Evolutionary conservation across 1,140 invertebrate genomes (phyloP).

Genomic region (Lethrus apterus): DNA sequence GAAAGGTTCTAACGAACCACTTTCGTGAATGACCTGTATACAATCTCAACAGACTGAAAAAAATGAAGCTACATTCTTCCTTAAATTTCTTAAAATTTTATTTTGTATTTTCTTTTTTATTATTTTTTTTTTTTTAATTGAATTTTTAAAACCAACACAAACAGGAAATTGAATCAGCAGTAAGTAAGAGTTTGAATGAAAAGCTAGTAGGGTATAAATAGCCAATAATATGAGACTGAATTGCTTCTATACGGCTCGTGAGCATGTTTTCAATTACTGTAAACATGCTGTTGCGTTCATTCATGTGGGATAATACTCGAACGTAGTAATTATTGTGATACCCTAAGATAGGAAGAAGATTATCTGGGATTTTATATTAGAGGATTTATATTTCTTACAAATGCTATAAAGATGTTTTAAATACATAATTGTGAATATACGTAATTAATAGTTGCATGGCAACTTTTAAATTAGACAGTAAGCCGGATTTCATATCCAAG

Average conservation of each 20-base stretch:
- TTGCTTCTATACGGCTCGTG: constrained; percentile 22
- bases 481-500: too few relatives aligned
- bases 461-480: too few relatives aligned
- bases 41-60: too few relatives aligned
- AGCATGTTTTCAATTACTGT: constrained; percentile 37
- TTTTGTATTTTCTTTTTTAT: too few relatives aligned
- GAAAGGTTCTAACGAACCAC: too few relatives aligned
- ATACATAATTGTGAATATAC: constrained; percentile 11
- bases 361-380: constrained; percentile 28
- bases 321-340: constrained; percentile 35
- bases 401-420: constrained; percentile 5
- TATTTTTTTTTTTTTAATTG: too few relatives aligned
- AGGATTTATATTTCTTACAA: constrained; percentile 6
- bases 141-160: constrained; percentile 4
- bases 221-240: constrained; percentile 10
- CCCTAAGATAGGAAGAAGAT: constrained; percentile 28
- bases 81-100: too few relatives aligned
- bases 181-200: constrained; percentile 10
- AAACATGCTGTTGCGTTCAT: constrained; percentile 35
- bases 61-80: too few relatives aligned
- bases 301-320: constrained; percentile 34
- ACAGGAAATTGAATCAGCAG: constrained; percentile 5
- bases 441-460: too few relatives aligned
- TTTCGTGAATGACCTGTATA: too few relatives aligned
- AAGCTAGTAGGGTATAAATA: constrained; percentile 16